These are phyloP conservation scores for Choloepus didactylus DNA, from an alignment of 2,797 vertebrate species.

Conservation along the genomic window DNA sequence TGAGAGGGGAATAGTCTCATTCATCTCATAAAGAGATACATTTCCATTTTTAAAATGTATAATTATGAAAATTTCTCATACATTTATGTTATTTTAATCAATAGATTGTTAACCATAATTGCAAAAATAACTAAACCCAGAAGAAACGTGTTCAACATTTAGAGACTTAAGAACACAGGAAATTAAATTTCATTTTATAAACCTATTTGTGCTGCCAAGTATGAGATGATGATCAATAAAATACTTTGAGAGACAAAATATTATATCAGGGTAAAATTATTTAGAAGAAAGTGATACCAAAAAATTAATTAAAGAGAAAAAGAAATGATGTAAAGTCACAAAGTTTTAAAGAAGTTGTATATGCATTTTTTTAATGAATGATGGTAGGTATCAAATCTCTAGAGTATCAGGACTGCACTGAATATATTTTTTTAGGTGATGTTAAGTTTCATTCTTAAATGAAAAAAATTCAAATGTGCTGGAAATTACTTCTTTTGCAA, in stretches of 20 bases:
- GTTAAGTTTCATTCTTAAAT: neutral
- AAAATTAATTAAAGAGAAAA: conserved; percentile 43
- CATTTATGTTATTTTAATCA: conserved; percentile 23
- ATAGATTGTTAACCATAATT: conserved; percentile 3
- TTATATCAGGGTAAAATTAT: conserved; percentile 7
- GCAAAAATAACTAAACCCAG: conserved; percentile 56
- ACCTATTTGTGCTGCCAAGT: conserved; percentile 21
- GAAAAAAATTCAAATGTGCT: neutral
- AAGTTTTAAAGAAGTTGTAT: neutral
- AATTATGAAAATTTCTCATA: conserved; percentile 34
- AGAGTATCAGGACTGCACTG: neutral
- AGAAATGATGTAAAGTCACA: conserved; percentile 21
- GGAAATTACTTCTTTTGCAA: neutral
- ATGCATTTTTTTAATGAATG: conserved; percentile 33
- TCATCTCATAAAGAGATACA: neutral
- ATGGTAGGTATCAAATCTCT: neutral
- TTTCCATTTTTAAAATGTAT: neutral
- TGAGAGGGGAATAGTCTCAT: neutral
- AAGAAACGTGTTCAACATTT: conserved; percentile 48
- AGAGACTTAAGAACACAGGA: conserved; percentile 10
- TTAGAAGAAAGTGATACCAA: neutral
- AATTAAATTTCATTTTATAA: conserved; percentile 65
- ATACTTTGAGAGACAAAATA: conserved; percentile 45
- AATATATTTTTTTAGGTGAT: neutral
- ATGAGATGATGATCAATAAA: conserved; percentile 20